A percentile compares a stretch with the other conserved stretches of the same genome.
phyloP scores from a whole-genome alignment of 37 sponge, comb jelly and placozoan species.

The Bolinopsis microptera region DNA sequence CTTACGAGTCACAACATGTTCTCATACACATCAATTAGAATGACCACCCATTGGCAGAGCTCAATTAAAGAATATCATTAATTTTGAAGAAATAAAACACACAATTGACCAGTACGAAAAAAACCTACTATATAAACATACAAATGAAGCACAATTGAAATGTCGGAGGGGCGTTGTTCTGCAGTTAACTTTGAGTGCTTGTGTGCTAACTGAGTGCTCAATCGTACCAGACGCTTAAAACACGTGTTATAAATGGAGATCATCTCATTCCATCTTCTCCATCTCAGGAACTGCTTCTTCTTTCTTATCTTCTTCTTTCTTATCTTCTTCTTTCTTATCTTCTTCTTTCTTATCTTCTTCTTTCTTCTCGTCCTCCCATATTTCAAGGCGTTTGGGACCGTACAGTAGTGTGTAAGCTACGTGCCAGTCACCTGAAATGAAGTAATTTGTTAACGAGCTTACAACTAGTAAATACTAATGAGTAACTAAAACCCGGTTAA shows the following conservation, averaged over 20 bases:
- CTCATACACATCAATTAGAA: too few species aligned
- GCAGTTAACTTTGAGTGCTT: neutral
- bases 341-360: neutral
- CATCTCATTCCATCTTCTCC: slow-evolving; percentile 27
- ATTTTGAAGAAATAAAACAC: neutral
- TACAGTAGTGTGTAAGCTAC: slow-evolving; percentile 94
- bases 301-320: neutral
- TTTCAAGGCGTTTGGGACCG: slow-evolving; percentile 67
- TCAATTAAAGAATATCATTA: too few species aligned
- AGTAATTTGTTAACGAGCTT: neutral
- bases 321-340: neutral
- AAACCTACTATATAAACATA: neutral
- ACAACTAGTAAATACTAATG: too few species aligned
- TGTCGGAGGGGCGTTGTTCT: neutral
- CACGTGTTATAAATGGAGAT: neutral
- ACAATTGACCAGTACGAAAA: neutral
- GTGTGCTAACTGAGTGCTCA: neutral
- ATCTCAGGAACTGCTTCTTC: neutral
- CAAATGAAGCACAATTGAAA: neutral
- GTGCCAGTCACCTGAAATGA: slow-evolving; percentile 95
- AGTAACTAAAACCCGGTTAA: too few species aligned
- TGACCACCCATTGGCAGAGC: too few species aligned
- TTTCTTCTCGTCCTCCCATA: neutral
- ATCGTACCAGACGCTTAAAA: neutral
- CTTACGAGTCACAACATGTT: too few species aligned